A percentile compares a stretch with the other conserved stretches of the same genome.
phyloP scores from a whole-genome alignment of 2,113 vertebrate species.

The Varanus komodoensis region DNA sequence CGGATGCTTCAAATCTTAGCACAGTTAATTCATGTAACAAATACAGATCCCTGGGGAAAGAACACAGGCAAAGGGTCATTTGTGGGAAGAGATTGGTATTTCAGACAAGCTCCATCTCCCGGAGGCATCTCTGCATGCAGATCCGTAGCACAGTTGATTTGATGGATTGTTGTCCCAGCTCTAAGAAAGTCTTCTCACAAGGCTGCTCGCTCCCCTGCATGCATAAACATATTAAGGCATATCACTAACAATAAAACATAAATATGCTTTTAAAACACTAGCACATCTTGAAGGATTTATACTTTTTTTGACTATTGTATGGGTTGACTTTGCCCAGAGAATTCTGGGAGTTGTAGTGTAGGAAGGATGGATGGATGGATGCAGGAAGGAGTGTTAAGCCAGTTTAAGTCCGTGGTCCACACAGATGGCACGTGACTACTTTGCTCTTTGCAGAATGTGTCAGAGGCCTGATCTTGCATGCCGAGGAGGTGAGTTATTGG shows the following conservation, averaged over 20 bases:
- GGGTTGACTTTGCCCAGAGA: background rate
- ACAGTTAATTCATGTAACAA: background rate
- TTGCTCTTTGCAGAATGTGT: background rate
- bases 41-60: background rate
- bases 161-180: no score
- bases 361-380: background rate
- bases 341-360: background rate
- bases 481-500: background rate
- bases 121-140: background rate
- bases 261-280: background rate
- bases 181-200: background rate
- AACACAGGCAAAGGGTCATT: background rate
- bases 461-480: background rate
- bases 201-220: background rate
- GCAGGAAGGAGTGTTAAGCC: background rate
- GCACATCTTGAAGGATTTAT: background rate
- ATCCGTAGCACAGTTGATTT: background rate
- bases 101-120: background rate
- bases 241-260: background rate
- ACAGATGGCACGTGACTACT: background rate
- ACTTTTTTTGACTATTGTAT: background rate
- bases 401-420: background rate
- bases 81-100: background rate
- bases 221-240: background rate
- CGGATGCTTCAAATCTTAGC: background rate